Base-by-base conservation (phyloP, 2,888 invertebrate species). In the Caenorhabditis zanzibari region DNA sequence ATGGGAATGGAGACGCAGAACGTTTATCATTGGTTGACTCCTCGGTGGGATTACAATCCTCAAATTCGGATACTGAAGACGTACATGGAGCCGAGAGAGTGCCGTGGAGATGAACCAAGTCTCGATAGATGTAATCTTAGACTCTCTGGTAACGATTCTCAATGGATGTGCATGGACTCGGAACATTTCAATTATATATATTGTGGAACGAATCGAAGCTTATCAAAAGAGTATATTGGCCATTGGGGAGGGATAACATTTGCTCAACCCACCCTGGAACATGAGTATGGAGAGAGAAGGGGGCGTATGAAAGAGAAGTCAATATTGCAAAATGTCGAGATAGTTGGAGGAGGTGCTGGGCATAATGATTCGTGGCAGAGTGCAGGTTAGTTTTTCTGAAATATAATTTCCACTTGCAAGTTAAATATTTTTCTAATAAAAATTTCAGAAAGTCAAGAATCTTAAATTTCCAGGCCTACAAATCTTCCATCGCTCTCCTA, bases 241-340 rank as follows among this genome's bases (percentile, higher is more conserved):
- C 96, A 96, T 92, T 99, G 99, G 99, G 99, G 98, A 54, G 98
- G 98, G 44, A 95, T 99, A 84, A 94, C 98, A 82, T 97, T 92
- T 68, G 89, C 88, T 12, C 64, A 81, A 9, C 81, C 80, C 32
- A 73, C 77, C 0, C 41, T 91, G 61, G 91, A 91, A 24, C 66
- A 89, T 41, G 82, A 82, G 26, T 79, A 58, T 28, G 79, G 82
- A 14, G 72, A 76, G 72, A 35, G 24, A 82, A 82, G 58, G 12
- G 47, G 56, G 0, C 1, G 12, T 5, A 44, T 47, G 12, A 74
- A 44, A 28, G 86, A 86, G 52, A 95, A 96, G 90, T 97, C 97
- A n/a, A 93, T 95, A 22, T 92, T 98, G 81, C 95, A 95, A 19
- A 92, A 93, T 86, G 93, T 93, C n/a, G 95, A 96, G 88, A 96